Evolutionary conservation across 2,888 invertebrate genomes (phyloP).

Genomic region (Amphipyra berbera): DNA sequence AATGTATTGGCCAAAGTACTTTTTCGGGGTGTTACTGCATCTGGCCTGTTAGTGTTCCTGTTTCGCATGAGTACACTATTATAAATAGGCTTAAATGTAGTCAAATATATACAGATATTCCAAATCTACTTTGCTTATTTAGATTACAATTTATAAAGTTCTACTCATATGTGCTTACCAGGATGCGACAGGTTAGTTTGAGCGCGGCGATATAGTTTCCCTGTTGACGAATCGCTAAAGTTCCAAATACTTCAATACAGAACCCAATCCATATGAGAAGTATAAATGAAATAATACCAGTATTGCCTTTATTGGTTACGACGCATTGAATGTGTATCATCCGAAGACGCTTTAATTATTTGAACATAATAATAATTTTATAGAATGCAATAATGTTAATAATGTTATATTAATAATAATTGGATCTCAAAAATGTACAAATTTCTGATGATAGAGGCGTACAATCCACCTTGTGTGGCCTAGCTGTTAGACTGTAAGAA

Average conservation of each 20-base stretch:
- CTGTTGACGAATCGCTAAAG: slow-evolving; percentile 51
- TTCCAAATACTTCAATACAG: slow-evolving; percentile 32
- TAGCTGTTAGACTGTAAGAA: slow-evolving; percentile 77
- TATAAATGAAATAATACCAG: slow-evolving; percentile 65
- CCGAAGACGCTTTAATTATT: slow-evolving; percentile 59
- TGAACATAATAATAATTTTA: slow-evolving; percentile 65
- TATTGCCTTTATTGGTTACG: slow-evolving; percentile 74
- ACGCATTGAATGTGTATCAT: slow-evolving; percentile 61
- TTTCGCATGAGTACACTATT: slow-evolving; percentile 50
- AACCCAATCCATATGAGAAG: slow-evolving; percentile 26
- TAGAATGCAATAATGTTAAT: slow-evolving; percentile 66
- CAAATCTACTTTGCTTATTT: slow-evolving; percentile 33
- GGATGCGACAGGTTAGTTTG: slow-evolving; percentile 29
- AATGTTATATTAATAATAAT: slow-evolving; percentile 61
- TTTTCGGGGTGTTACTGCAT: slow-evolving; percentile 42
- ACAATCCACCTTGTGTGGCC: slow-evolving; percentile 67
- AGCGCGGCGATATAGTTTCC: slow-evolving; percentile 35
- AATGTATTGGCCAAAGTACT: slow-evolving; percentile 54
- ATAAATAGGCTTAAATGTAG: slow-evolving; percentile 45
- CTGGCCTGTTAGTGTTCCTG: slow-evolving; percentile 37
- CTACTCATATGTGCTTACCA: slow-evolving; percentile 36
- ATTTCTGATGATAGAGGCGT: slow-evolving; percentile 58
- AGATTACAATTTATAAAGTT: slow-evolving; percentile 33
- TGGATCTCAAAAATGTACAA: slow-evolving; percentile 83
- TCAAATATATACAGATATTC: slow-evolving; percentile 31